These are phyloP conservation scores for Bombus picipes DNA, from an alignment of 1,140 invertebrate species.

Conservation along the genomic window DNA sequence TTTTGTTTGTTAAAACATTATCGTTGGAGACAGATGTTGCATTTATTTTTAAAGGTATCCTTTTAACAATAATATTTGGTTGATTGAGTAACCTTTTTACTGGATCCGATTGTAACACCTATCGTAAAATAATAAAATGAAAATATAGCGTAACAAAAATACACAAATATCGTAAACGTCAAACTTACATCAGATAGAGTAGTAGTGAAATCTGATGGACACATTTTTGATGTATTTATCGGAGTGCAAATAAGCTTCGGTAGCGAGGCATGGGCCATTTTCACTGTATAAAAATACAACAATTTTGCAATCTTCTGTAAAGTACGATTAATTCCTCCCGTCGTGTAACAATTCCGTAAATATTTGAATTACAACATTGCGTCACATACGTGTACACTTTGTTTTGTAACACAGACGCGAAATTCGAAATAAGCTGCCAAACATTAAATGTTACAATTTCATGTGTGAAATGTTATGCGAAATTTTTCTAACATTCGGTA, in stretches of 20 bases:
- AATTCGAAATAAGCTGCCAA: neutral
- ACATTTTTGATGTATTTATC: constrained; percentile 47
- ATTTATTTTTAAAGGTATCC: constrained; percentile 57
- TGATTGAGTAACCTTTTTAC: constrained; percentile 76
- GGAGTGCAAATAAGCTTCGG: constrained; percentile 60
- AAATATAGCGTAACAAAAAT: neutral
- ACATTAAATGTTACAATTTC: neutral
- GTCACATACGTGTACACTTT: neutral
- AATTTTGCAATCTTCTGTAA: constrained; percentile 21
- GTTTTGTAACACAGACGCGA: neutral
- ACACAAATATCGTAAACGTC: neutral
- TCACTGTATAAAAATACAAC: constrained; percentile 54
- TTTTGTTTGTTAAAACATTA: constrained; percentile 49
- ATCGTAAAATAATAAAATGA: constrained; percentile 33
- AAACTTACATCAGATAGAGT: constrained; percentile 62
- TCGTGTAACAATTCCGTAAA: neutral
- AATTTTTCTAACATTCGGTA: neutral
- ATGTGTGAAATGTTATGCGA: neutral
- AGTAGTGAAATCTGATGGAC: constrained; percentile 32
- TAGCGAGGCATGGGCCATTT: constrained; percentile 68
- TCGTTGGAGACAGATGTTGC: constrained; percentile 26
- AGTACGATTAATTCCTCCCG: neutral
- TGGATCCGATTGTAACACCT: constrained; percentile 75
- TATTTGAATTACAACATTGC: neutral
- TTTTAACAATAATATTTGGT: constrained; percentile 77